Evolutionary conservation across 2,113 vertebrate genomes (phyloP), one percentile per base, ranked within the genome.

Genomic region (Corvus moneduloides): DNA sequence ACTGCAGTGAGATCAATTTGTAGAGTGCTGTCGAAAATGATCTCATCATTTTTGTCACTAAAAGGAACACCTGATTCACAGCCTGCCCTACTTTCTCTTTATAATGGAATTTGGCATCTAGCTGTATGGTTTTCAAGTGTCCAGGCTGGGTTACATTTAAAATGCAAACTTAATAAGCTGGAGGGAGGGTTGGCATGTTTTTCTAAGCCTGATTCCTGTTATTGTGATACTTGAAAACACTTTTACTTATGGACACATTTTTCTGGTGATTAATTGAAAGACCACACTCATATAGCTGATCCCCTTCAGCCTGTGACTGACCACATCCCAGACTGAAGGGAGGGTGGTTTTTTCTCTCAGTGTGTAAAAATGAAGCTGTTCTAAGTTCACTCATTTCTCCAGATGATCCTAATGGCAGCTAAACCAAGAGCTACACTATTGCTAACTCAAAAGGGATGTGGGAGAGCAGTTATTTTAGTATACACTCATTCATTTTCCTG

Each of bases 11-110:
- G 90, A 81, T 94, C 96, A 96, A 97, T 95, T 94, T 96, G 89
- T 87, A 91, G 93, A 97, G 94, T 92, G 91, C 71, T 91, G 96
- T 96, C 77, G 96, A 92, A 95, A 93, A 82, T 94, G 91, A 96
- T 93, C 89, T 96, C 91, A 94, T 95, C 94, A 83, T 81, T 95
- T 97, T 95, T 95, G 94, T 95, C 95, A 93, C 93, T 96, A 96
- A 90, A 93, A 93, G 75, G 85, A 84, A 77, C 90, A 92, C 89
- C 84, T 96, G 85, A 89, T 94, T 97, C 87, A 91, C 69, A 93
- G 78, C 69, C 90, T 96, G 94, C 87, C 87, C 95, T 94, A 75
- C 75, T 94, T 96, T 92, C 85, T 92, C 73, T 85, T 82, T 93
- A 66, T 82, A 93, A 88, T 93, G 84, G 76, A 74, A 55, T 86